Base-by-base conservation (phyloP, 1,140 invertebrate species). In the Macrobrachium rosenbergii region DNA sequence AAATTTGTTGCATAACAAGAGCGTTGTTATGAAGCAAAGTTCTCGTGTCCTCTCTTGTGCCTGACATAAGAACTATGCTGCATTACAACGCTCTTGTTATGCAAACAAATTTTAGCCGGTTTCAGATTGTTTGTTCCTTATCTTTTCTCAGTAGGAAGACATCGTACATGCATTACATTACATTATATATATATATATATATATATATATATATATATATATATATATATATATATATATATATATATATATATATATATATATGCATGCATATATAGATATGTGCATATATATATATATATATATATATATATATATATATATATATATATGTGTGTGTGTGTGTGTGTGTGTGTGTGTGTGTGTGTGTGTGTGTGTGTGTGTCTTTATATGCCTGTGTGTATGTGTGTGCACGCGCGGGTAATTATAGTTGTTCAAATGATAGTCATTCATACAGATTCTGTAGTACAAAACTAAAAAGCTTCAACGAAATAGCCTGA, bases 131-230 rank as follows among this genome's bases (percentile, higher is more conserved):
- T 2, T 37, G 1, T 37, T 37, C 28, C 28, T 37, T 37, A 37
- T 37, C 3, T 37, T 37, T 37, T 37, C 28, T 37, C 1, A 3
- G 28, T 69, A 21, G 21, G n/a, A 23, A 23, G 23, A 72, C 23
- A 72, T 72, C 28, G 7, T 28, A 72, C 21, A 72, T 72, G 23
- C 21, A 72, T 28, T 52, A 52, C 6, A 52, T 5, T 52, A 52
- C 7, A 72, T 72, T 2, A 72, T 72, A 72, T 72, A 21, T 72
- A 72, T 72, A 72, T 72, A 72, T 72, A 72, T 23, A 72, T 72
- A 72, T 72, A 69, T 28, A 72, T 72, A 72, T 72, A 28, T 72
- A 72, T 72, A 72, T 72, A 72, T 72, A 72, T 72, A 72, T 72
- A 72, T 72, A 28, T 72, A 28, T 72, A 72, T 23, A 28, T 72